phyloP scores from a whole-genome alignment of 2,113 vertebrate genomes.

The Rhinichthys klamathensis region DNA sequence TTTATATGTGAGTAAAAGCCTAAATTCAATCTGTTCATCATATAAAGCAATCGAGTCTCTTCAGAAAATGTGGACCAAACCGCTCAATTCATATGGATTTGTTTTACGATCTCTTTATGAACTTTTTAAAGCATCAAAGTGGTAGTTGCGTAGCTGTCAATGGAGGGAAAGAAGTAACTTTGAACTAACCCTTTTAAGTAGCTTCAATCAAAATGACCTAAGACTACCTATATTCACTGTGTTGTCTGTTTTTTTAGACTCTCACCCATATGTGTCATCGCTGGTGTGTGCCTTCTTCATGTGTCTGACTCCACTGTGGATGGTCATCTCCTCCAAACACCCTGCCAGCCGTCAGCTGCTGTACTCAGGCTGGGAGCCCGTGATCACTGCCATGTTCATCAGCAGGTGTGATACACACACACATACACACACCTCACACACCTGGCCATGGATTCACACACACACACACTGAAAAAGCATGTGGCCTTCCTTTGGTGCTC shows the following conservation, averaged over 20 bases:
- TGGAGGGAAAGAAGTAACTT: too few relatives aligned
- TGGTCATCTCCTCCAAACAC: conserved; percentile 94
- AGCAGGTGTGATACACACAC: conserved; percentile 85
- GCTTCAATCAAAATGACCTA: too few relatives aligned
- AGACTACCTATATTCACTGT: neutral
- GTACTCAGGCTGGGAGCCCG: conserved; percentile 96
- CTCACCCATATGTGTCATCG: conserved; percentile 87
- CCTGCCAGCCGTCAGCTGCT: conserved; percentile 95
- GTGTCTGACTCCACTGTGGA: conserved; percentile 93
- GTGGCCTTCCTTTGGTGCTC: neutral
- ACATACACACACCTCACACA: conserved; percentile 14
- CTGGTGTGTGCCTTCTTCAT: conserved; percentile 95
- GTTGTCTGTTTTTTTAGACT: conserved; percentile 71
- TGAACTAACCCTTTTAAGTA: too few relatives aligned
- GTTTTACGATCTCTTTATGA: too few relatives aligned
- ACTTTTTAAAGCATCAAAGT: too few relatives aligned
- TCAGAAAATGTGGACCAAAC: too few relatives aligned
- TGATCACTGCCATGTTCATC: conserved; percentile 98
- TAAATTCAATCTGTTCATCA: too few relatives aligned
- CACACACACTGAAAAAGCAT: neutral
- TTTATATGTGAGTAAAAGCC: too few relatives aligned
- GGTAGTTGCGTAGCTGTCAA: too few relatives aligned
- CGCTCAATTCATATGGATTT: too few relatives aligned
- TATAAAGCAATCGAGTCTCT: too few relatives aligned
- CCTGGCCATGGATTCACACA: neutral